Base-by-base conservation (phyloP, 2,888 invertebrate genomes). In the Mythimna ferrago region DNA sequence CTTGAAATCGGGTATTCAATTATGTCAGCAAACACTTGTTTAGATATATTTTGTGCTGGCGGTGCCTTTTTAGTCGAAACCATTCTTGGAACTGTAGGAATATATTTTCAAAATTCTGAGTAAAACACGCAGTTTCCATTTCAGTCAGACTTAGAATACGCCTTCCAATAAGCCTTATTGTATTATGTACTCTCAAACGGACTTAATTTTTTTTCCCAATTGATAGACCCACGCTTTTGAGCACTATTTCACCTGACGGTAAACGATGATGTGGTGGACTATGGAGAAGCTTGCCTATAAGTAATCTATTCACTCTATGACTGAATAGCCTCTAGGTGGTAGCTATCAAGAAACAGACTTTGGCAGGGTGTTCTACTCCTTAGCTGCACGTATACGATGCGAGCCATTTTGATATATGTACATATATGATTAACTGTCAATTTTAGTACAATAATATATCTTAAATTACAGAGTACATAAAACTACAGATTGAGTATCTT, bases 11-110 rank as follows among this genome's bases (percentile, higher is more conserved):
- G 89, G 84, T 88, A 89, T 93, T 92, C 91, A 91, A 91, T 91
- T 90, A 93, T 90, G 86, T 89, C 85, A 88, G 78, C 82, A 85
- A 91, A 87, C 88, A 89, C 88, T 90, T 91, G 90, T 91, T 91
- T 87, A 88, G 88, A 89, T 91, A 93, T 92, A 92, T 88, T 89
- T 91, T 88, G 89, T 90, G 53, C 87, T 76, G 86, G 85, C 85
- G 83, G 80, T 79, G 79, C 84, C 85, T 84, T 81, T 84, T 81
- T 72, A 53, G 84, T 73, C 72, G 51, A 44, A 60, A 14, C 84
- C 60, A 70, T 76, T 66, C 57, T 71, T 65, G 73, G 69, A 65
- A 60, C 71, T 85, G 51, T 71, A 81, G 48, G 16, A 54, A 67
- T 21, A 80, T 67, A 68, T 38, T 74, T 73, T 63, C 14, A 83